These are phyloP conservation scores for Osmerus eperlanus DNA, from an alignment of 2,113 vertebrate genomes.

Conservation along the genomic window DNA sequence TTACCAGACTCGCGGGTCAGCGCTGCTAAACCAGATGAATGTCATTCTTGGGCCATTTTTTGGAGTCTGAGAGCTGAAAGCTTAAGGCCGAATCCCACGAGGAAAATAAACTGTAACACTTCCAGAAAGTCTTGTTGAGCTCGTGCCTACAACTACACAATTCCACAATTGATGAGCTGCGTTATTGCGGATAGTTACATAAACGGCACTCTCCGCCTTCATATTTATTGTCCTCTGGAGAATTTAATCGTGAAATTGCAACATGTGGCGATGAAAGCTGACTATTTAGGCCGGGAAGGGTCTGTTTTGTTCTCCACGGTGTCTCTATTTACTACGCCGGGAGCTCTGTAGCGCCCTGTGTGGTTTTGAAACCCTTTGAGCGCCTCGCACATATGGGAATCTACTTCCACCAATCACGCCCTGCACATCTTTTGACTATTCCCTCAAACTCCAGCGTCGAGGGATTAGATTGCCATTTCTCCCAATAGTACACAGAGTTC, in stretches of 20 bases:
- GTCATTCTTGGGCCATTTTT: constrained; percentile 36
- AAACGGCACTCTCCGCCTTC: constrained; percentile 21
- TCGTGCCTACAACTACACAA: constrained; percentile 14
- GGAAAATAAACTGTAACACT: background rate
- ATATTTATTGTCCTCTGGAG: constrained; percentile 46
- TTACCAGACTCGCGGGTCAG: constrained; percentile 51
- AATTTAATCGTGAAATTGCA: constrained; percentile 41
- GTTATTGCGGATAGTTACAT: constrained; percentile 11
- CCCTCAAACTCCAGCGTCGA: constrained; percentile 58
- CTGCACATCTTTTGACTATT: constrained; percentile 68
- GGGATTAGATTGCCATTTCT: constrained; percentile 70
- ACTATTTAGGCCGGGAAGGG: constrained; percentile 48
- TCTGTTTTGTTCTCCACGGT: constrained; percentile 30
- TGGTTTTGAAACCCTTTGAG: constrained; percentile 36
- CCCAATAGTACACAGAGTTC: constrained; percentile 65
- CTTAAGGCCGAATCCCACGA: constrained; percentile 19
- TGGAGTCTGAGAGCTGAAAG: constrained; percentile 13
- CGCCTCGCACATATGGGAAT: constrained; percentile 65
- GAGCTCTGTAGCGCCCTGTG: constrained; percentile 31
- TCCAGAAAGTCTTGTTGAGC: constrained; percentile 22
- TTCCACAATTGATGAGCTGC: constrained; percentile 20
- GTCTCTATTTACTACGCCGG: constrained; percentile 47
- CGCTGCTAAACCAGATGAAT: constrained; percentile 50
- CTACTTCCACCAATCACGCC: constrained; percentile 64
- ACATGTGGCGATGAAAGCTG: constrained; percentile 60